These are phyloP conservation scores for Scaptomyza montana DNA, from an alignment of 1,140 invertebrate genomes.

Conservation along the genomic window DNA sequence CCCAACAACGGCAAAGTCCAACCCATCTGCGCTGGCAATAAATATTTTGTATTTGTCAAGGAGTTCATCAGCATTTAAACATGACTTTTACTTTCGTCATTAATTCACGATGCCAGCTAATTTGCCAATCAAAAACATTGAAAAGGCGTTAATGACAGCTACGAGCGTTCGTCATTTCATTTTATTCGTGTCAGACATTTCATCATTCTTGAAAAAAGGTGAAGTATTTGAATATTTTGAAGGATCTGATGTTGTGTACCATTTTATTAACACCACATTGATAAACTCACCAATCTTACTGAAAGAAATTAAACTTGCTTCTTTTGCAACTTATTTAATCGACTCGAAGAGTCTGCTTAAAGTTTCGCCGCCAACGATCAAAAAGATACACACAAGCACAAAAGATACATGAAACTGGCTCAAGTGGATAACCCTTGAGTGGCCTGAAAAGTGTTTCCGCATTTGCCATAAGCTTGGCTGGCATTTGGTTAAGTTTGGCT, in stretches of 20 bases:
- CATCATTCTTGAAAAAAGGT: neutral
- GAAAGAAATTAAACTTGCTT: neutral
- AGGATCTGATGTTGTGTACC: no score
- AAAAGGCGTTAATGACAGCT: constrained; percentile 44
- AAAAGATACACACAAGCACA: neutral
- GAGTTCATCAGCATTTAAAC: constrained; percentile 7
- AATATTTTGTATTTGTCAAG: neutral
- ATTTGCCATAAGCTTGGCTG: constrained; percentile 16
- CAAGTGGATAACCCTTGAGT: constrained; percentile 16
- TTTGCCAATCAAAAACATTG: constrained; percentile 45
- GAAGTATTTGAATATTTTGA: neutral
- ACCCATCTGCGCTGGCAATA: neutral
- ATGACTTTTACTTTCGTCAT: constrained; percentile 52
- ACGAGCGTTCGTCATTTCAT: constrained; percentile 13
- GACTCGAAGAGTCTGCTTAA: constrained; percentile 25
- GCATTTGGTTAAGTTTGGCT: constrained; percentile 22
- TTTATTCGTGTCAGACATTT: neutral
- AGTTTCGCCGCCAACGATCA: constrained; percentile 18
- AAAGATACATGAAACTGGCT: constrained; percentile 3
- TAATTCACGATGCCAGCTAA: constrained; percentile 48
- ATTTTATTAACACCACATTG: no score
- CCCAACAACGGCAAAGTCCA: constrained; percentile 43
- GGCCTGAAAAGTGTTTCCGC: constrained; percentile 40
- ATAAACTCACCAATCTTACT: no score
- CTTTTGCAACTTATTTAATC: constrained; percentile 28